Evolutionary conservation across 1,140 invertebrate genomes (phyloP).

Genomic region (Eriosoma lanigerum): DNA sequence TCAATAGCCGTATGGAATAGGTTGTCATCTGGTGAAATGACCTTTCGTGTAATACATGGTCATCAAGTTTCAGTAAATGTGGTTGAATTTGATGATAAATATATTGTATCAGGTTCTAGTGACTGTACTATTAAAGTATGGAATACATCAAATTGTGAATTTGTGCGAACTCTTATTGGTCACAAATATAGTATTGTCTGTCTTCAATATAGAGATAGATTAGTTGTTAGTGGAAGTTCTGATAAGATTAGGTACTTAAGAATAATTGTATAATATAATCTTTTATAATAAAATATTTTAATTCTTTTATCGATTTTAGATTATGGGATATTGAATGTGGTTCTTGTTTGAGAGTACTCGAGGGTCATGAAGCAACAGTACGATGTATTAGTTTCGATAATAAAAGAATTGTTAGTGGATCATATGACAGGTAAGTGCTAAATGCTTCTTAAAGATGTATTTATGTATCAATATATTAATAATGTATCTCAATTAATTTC

Average conservation of each 20-base stretch:
- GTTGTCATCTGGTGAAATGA: slow-evolving; percentile 95
- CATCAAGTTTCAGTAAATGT: slow-evolving; percentile 99
- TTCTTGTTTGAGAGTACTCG: slow-evolving; percentile 91
- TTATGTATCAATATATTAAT: no score
- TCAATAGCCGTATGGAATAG: slow-evolving; percentile 99
- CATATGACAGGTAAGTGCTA: slow-evolving; percentile 87
- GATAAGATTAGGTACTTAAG: slow-evolving; percentile 88
- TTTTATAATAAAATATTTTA: neutral
- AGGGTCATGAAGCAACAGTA: slow-evolving; percentile 98
- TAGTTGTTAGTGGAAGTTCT: slow-evolving; percentile 97
- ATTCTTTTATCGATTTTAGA: slow-evolving; percentile 61
- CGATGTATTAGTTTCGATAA: slow-evolving; percentile 96
- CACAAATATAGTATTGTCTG: slow-evolving; percentile 99
- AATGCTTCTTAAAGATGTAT: no score
- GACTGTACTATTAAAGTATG: slow-evolving; percentile 99
- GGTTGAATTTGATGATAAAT: slow-evolving; percentile 99
- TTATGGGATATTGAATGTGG: slow-evolving; percentile 99
- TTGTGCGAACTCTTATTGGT: slow-evolving; percentile 97
- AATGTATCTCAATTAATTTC: no score
- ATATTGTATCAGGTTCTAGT: slow-evolving; percentile 99
- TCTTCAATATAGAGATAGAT: slow-evolving; percentile 94
- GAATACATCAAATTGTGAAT: slow-evolving; percentile 97
- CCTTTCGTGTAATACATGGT: slow-evolving; percentile 91
- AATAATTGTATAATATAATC: neutral
- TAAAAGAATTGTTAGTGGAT: slow-evolving; percentile 98